A percentile compares a stretch with the other conserved stretches of the same genome.
Evolutionary conservation across 2,797 vertebrate species (phyloP).

Genomic region (Craterocephalus amniculus): DNA sequence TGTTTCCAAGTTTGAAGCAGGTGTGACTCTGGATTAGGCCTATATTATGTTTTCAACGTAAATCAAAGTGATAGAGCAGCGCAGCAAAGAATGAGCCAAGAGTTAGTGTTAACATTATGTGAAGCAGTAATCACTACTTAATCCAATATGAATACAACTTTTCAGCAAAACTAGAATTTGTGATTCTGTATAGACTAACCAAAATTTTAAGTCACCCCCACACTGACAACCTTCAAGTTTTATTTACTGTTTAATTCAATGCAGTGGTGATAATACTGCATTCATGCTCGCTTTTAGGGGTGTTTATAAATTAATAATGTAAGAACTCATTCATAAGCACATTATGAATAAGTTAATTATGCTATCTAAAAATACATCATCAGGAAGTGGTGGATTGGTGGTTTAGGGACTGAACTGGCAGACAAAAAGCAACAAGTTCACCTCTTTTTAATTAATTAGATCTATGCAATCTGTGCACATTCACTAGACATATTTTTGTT

Average conservation of each 20-base stretch:
- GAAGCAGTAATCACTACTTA: slow-evolving; percentile 24
- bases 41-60: slow-evolving; percentile 18
- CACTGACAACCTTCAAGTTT: slow-evolving; percentile 1
- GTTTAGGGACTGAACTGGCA: not conserved
- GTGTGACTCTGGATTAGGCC: slow-evolving; percentile 9
- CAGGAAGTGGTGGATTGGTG: not conserved
- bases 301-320: slow-evolving; percentile 13
- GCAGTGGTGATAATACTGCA: not conserved
- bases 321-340: slow-evolving; percentile 8
- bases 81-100: slow-evolving; percentile 5
- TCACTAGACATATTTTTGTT: not conserved
- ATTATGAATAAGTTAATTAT: slow-evolving; percentile 15
- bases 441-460: too few relatives aligned
- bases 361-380: too few relatives aligned
- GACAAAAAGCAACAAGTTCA: slow-evolving; percentile 5
- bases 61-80: slow-evolving; percentile 6
- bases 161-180: not conserved
- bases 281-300: slow-evolving; percentile 13
- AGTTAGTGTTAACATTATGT: not conserved
- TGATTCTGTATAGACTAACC: slow-evolving; percentile 12
- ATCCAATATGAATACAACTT: slow-evolving; percentile 17
- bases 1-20: slow-evolving; percentile 12
- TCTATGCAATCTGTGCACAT: too few relatives aligned
- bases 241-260: slow-evolving; percentile 7
- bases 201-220: slow-evolving; percentile 22